These are phyloP conservation scores for Trinectes maculatus DNA, from an alignment of 2,113 vertebrate genomes.

Conservation along the genomic window DNA sequence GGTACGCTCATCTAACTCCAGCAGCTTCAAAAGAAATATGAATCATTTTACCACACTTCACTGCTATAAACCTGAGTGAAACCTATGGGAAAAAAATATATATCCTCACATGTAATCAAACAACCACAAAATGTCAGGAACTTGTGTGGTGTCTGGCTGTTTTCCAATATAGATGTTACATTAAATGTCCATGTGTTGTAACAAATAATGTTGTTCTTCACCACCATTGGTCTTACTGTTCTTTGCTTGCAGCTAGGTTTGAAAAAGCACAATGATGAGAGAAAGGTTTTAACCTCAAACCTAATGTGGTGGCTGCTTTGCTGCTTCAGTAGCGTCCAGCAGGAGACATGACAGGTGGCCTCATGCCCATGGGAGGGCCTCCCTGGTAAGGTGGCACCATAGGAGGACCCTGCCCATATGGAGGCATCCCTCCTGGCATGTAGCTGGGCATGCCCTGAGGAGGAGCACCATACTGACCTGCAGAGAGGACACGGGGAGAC, in stretches of 20 bases:
- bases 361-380: slow-evolving; percentile 97
- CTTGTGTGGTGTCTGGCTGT: slow-evolving; percentile 84
- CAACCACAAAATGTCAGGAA: slow-evolving; percentile 79
- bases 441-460: slow-evolving; percentile 97
- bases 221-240: slow-evolving; percentile 90
- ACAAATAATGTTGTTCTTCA: slow-evolving; percentile 82
- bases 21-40: slow-evolving; percentile 98
- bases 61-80: slow-evolving; percentile 99
- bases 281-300: slow-evolving; percentile 99
- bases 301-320: slow-evolving; percentile 87
- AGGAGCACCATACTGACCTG: slow-evolving; percentile 96
- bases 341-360: slow-evolving; percentile 98
- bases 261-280: slow-evolving; percentile 81
- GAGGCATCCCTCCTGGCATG: slow-evolving; percentile 95
- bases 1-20: slow-evolving; percentile 98
- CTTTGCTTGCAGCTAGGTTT: slow-evolving; percentile 88
- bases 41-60: slow-evolving; percentile 99
- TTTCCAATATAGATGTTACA: slow-evolving; percentile 82
- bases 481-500: slow-evolving; percentile 13
- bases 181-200: slow-evolving; percentile 90
- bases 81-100: slow-evolving; percentile 85
- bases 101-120: slow-evolving; percentile 95
- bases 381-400: slow-evolving; percentile 97
- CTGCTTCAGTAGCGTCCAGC: slow-evolving; percentile 97
- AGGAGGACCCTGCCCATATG: slow-evolving; percentile 95